These are phyloP conservation scores for Andrena flavipes DNA, from an alignment of 2,888 invertebrate genomes.

Conservation along the genomic window DNA sequence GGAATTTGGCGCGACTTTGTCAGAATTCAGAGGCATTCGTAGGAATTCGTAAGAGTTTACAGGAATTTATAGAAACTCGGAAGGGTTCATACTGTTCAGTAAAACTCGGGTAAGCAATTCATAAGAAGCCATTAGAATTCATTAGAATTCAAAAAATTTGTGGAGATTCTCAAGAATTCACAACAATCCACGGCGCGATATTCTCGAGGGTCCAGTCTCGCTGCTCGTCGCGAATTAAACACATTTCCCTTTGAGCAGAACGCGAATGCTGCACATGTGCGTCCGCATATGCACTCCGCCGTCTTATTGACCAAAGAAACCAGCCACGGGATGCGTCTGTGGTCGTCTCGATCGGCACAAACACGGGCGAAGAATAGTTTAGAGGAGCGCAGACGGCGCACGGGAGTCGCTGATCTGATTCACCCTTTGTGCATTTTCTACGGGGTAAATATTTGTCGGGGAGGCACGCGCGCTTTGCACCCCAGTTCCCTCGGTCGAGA, in stretches of 20 bases:
- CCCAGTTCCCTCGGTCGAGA: not conserved
- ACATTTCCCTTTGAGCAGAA: not conserved
- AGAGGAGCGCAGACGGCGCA: not conserved
- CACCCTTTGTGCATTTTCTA: constrained; percentile 56
- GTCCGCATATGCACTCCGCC: not conserved
- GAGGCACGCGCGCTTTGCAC: constrained; percentile 9
- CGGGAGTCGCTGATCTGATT: constrained; percentile 29
- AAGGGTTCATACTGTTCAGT: not conserved
- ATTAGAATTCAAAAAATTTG: no score
- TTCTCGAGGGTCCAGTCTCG: no score
- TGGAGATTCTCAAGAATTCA: not conserved
- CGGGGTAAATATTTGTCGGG: constrained; percentile 53
- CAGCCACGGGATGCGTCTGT: not conserved
- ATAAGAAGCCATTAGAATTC: not conserved
- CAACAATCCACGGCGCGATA: not conserved
- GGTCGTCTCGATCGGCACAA: not conserved
- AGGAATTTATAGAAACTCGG: not conserved
- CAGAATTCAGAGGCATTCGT: not conserved
- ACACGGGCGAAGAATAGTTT: not conserved
- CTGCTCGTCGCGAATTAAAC: not conserved
- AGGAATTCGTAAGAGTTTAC: not conserved
- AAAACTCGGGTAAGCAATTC: not conserved
- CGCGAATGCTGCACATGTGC: not conserved
- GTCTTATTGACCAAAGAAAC: not conserved
- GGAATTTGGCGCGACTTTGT: not conserved